Conservation (phyloP, 2,113 vertebrate genomes). For the Heloderma charlesbogerti region DNA sequence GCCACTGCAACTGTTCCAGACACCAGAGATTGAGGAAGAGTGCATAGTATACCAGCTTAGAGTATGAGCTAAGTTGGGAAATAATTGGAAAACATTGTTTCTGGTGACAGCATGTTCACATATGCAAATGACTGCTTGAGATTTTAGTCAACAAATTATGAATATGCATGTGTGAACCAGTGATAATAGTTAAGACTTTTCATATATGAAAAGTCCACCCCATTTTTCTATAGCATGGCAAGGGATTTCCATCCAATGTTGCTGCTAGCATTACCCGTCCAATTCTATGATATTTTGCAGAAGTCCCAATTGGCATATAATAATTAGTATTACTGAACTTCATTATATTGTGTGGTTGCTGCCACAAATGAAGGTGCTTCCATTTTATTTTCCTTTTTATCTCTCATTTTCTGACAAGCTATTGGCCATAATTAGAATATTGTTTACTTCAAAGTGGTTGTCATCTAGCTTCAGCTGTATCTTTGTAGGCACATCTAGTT, state of each 20-base stretch:
- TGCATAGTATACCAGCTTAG: neutral
- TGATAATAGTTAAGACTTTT: neutral
- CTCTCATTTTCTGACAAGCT: constrained; percentile 35
- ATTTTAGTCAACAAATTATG: neutral
- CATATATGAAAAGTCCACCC: neutral
- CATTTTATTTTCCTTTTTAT: constrained; percentile 51
- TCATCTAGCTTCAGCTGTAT: constrained; percentile 43
- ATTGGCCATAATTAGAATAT: constrained; percentile 54
- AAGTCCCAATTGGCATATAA: constrained; percentile 46
- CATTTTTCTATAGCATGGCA: neutral
- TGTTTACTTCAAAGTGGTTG: constrained; percentile 62
- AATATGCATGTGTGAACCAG: neutral
- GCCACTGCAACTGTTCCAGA: neutral
- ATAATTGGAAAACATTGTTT: neutral
- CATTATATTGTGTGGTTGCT: constrained; percentile 52
- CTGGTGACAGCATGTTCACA: neutral
- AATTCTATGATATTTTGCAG: constrained; percentile 12
- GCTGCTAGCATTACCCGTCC: neutral
- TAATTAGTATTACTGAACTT: constrained; percentile 64
- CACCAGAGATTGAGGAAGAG: neutral
- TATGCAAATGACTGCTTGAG: neutral
- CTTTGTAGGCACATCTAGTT: constrained; percentile 12
- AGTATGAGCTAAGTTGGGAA: neutral
- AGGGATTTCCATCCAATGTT: neutral
- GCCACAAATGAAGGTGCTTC: constrained; percentile 46